phyloP scores from a whole-genome alignment of 2,888 invertebrate species.

The Junonia oenone region DNA sequence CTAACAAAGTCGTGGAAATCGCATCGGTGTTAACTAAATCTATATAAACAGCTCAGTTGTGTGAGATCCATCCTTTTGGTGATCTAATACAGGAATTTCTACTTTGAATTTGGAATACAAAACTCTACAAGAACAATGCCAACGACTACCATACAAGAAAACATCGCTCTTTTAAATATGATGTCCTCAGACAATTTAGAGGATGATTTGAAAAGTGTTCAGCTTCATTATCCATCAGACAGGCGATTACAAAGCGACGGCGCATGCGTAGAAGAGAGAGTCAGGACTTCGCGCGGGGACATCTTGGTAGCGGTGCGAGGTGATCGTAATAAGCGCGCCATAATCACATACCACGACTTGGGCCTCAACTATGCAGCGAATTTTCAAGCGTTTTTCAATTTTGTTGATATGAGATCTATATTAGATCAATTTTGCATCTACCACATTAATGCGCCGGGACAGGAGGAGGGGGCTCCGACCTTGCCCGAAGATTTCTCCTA shows the following conservation, averaged over 20 bases:
- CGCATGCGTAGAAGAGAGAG: conserved; percentile 83
- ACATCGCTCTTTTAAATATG: conserved; percentile 82
- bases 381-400: conserved; percentile 97
- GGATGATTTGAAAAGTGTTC: conserved; percentile 94
- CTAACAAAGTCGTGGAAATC: conserved; percentile 34
- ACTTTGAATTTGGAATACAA: neutral
- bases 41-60: conserved; percentile 2
- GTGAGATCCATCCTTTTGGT: neutral
- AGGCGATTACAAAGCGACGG: conserved; percentile 77
- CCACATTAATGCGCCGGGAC: conserved; percentile 98
- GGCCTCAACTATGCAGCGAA: conserved; percentile 97
- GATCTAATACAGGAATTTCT: neutral
- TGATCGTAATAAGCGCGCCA: conserved; percentile 93
- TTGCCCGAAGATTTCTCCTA: conserved; percentile 93
- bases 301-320: conserved; percentile 97
- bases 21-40: conserved; percentile 41
- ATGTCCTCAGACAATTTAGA: conserved; percentile 89
- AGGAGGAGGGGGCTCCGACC: conserved; percentile 96
- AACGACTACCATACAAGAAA: conserved; percentile 58
- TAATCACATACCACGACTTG: conserved; percentile 98
- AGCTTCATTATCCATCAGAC: conserved; percentile 90
- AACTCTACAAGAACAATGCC: conserved; percentile 52
- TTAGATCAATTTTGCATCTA: conserved; percentile 98
- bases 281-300: conserved; percentile 94
- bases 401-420: conserved; percentile 92